Evolutionary conservation across 2,797 vertebrate species (phyloP).

Genomic region (Tolypeutes matacus): DNA sequence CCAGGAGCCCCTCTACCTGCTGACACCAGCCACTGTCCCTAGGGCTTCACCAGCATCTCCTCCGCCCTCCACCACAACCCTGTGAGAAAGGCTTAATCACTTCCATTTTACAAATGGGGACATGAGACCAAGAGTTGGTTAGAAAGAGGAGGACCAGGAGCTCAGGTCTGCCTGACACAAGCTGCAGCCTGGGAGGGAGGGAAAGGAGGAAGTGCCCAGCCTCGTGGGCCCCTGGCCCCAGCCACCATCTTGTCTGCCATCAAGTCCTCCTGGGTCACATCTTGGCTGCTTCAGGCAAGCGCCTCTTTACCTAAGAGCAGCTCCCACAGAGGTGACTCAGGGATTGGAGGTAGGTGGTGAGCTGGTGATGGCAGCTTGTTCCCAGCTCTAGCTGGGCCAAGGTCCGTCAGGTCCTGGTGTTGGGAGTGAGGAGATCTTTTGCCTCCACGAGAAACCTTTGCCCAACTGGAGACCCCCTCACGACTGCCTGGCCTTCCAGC

Average conservation of each 20-base stretch:
- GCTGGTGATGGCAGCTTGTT: neutral
- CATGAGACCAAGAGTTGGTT: neutral
- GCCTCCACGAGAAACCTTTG: neutral
- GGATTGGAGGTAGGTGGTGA: neutral
- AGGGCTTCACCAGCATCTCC: too few relatives aligned
- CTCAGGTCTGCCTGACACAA: neutral
- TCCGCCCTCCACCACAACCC: neutral
- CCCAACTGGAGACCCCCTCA: neutral
- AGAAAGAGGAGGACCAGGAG: neutral
- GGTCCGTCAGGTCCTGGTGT: neutral
- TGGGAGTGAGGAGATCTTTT: neutral
- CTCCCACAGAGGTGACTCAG: neutral
- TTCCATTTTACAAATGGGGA: neutral
- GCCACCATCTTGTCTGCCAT: neutral
- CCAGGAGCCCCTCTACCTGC: neutral
- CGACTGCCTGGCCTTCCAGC: slow-evolving; percentile 71
- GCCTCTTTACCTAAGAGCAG: neutral
- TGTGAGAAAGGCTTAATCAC: neutral
- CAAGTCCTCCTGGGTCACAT: neutral
- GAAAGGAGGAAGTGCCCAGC: neutral
- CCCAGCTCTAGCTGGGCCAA: neutral
- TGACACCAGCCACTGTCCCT: neutral
- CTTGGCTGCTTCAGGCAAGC: neutral
- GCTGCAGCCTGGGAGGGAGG: neutral
- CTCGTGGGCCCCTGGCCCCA: accelerated